These are phyloP conservation scores for Sprattus sprattus DNA, from an alignment of 2,113 vertebrate species.

Conservation along the genomic window DNA sequence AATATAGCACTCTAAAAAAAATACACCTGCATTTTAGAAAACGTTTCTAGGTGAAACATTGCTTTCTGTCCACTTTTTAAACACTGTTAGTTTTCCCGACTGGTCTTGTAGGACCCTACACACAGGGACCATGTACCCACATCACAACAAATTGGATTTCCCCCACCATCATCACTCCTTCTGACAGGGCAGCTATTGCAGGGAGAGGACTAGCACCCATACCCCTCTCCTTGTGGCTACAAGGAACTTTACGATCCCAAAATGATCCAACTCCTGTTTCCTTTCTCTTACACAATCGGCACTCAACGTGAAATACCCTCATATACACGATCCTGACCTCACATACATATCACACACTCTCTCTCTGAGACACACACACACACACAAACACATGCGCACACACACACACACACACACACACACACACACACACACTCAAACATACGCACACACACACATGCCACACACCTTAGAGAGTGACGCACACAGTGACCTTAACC, in stretches of 20 bases:
- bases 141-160: not conserved
- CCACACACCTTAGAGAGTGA: not conserved
- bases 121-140: not conserved
- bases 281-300: not conserved
- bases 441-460: not conserved
- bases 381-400: not conserved
- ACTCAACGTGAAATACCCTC: not conserved
- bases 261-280: not conserved
- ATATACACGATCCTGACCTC: too few species aligned
- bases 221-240: not conserved
- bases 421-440: not conserved
- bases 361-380: not conserved
- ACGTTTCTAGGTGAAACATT: not conserved
- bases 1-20: too few species aligned
- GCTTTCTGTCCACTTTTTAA: not conserved
- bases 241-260: not conserved
- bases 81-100: not conserved
- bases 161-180: not conserved
- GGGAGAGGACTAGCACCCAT: not conserved
- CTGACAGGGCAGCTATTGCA: not conserved
- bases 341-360: too few species aligned
- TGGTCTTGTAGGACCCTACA: not conserved
- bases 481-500: constrained; percentile 17
- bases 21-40: not conserved
- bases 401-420: not conserved